phyloP scores from a whole-genome alignment of 2,797 vertebrate species.

The Sebastes matsubarae region DNA sequence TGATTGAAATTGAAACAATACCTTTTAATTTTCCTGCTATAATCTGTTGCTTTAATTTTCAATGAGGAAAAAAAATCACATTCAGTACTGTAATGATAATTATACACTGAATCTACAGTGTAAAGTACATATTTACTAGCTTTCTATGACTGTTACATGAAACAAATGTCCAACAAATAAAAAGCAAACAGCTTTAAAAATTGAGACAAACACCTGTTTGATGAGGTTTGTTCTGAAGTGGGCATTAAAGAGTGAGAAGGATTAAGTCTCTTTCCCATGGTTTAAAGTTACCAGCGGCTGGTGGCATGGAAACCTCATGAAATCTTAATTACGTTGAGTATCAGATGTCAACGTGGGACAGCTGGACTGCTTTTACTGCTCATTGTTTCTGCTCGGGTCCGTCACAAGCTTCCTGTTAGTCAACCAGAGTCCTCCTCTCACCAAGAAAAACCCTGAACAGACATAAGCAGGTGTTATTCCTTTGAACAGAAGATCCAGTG shows the following conservation, averaged over 20 bases:
- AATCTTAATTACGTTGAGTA: slow-evolving; percentile 72
- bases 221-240: slow-evolving; percentile 14
- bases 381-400: slow-evolving; percentile 54
- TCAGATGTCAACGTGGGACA: slow-evolving; percentile 58
- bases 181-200: neutral
- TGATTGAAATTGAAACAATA: neutral
- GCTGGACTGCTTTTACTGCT: slow-evolving; percentile 61
- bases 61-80: neutral
- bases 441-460: slow-evolving; percentile 74
- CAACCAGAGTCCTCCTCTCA: slow-evolving; percentile 75
- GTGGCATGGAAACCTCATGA: slow-evolving; percentile 68
- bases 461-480: slow-evolving; percentile 44
- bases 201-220: slow-evolving; percentile 30
- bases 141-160: neutral
- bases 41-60: neutral
- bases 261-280: slow-evolving; percentile 56
- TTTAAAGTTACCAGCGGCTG: slow-evolving; percentile 58
- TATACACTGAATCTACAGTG: neutral
- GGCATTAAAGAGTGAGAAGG: slow-evolving; percentile 30
- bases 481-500: neutral
- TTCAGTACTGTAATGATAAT: neutral
- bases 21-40: neutral
- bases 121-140: slow-evolving; percentile 1
- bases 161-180: slow-evolving; percentile 19
- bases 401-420: slow-evolving; percentile 45